phyloP scores from a whole-genome alignment of 2,797 vertebrate species.

The Clarias pachynema region DNA sequence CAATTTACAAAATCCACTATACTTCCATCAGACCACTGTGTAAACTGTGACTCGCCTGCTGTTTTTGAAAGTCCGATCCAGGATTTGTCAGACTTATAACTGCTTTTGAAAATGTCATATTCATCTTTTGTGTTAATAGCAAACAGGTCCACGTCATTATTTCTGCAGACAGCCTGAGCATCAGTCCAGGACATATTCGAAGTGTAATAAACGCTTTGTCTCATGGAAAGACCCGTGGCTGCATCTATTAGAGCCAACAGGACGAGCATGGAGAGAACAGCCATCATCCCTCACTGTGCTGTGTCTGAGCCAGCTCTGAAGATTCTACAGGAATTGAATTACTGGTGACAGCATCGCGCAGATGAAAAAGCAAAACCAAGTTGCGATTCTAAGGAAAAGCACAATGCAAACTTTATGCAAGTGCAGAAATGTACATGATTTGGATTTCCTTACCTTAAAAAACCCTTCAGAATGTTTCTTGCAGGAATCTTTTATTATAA shows the following conservation, averaged over 20 bases:
- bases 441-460: background rate
- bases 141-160: background rate
- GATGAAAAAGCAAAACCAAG: constrained; percentile 3
- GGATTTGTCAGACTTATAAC: too few species aligned
- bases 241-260: background rate
- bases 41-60: background rate
- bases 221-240: background rate
- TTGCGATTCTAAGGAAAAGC: background rate
- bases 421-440: background rate
- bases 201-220: too few species aligned
- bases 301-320: background rate
- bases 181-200: background rate
- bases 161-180: background rate
- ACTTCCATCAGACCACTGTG: constrained; percentile 2
- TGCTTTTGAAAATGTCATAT: accelerated
- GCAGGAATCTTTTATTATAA: background rate
- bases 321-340: background rate
- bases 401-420: constrained; percentile 2
- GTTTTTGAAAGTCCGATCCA: constrained; percentile 2
- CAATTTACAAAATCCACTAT: accelerated
- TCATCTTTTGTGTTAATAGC: background rate
- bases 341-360: background rate
- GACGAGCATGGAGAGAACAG: background rate
- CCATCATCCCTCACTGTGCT: background rate
- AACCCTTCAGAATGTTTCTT: background rate